These are phyloP conservation scores for Bergia sp. DNA, from an alignment of 92 coral and sea anemone genomes.

Conservation along the genomic window DNA sequence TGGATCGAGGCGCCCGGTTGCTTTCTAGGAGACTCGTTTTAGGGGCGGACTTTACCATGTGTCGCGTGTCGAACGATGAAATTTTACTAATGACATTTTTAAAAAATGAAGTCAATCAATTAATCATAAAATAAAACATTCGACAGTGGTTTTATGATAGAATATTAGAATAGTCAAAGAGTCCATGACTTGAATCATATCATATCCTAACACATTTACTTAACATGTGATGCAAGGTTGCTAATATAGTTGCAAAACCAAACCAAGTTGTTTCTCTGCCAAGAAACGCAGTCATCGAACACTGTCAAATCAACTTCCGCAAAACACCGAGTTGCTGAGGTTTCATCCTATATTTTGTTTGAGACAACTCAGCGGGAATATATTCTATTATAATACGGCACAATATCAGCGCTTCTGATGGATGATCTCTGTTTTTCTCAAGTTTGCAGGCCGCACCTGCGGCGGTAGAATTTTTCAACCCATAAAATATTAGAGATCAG, in stretches of 20 bases:
- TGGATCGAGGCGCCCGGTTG: conserved; percentile 1
- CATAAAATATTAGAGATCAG: not conserved
- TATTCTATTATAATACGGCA: not conserved
- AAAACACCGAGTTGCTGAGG: not conserved
- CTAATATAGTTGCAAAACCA: not conserved
- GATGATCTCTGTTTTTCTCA: not conserved
- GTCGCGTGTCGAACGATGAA: not conserved
- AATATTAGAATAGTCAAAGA: too few relatives aligned
- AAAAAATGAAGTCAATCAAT: not conserved
- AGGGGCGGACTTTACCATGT: not conserved
- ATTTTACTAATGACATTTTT: not conserved
- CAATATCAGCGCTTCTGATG: not conserved
- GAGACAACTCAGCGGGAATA: not conserved
- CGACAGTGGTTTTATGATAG: not conserved
- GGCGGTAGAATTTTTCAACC: not conserved
- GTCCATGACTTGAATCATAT: not conserved
- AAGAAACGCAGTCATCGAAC: too few relatives aligned
- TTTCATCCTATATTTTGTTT: too few relatives aligned
- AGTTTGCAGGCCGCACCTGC: not conserved
- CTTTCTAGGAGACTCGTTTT: not conserved
- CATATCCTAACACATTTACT: not conserved
- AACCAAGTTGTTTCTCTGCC: not conserved
- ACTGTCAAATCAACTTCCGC: too few relatives aligned
- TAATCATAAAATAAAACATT: not conserved
- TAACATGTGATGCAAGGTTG: not conserved